Conservation (phyloP, 1,140 invertebrate genomes). For the Bicyclus anynana region DNA sequence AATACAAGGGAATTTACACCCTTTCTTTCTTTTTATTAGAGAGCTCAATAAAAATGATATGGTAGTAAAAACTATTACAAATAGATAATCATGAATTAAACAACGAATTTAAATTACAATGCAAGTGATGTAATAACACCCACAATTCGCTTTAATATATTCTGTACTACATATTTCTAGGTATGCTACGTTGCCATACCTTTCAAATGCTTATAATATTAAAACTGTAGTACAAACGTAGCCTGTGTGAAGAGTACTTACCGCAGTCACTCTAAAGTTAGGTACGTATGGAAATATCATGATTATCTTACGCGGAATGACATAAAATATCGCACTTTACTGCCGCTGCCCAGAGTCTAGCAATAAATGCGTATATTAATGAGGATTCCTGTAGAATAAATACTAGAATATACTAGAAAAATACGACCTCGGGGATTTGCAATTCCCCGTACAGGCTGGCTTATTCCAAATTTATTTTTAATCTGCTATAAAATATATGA, state of each 20-base stretch:
- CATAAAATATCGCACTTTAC: conserved; percentile 43
- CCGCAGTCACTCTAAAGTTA: conserved; percentile 18
- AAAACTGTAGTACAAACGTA: neutral
- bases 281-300: conserved; percentile 35
- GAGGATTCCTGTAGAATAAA: conserved; percentile 20
- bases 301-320: conserved; percentile 36
- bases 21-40: no score
- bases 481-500: neutral
- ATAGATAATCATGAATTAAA: no score
- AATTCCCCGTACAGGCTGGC: neutral
- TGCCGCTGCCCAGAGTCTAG: conserved; percentile 24
- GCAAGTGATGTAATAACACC: no score
- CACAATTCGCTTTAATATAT: no score
- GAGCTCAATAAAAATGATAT: no score
- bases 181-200: no score
- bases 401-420: conserved; percentile 19
- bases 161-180: no score
- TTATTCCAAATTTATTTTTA: neutral
- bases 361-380: conserved; percentile 47
- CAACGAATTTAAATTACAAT: no score
- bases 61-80: no score
- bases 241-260: conserved; percentile 14
- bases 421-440: neutral
- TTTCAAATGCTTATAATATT: no score
- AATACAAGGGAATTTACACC: no score